These are phyloP conservation scores for Patella ulyssiponensis DNA, from an alignment of 2,888 invertebrate species.

Conservation along the genomic window DNA sequence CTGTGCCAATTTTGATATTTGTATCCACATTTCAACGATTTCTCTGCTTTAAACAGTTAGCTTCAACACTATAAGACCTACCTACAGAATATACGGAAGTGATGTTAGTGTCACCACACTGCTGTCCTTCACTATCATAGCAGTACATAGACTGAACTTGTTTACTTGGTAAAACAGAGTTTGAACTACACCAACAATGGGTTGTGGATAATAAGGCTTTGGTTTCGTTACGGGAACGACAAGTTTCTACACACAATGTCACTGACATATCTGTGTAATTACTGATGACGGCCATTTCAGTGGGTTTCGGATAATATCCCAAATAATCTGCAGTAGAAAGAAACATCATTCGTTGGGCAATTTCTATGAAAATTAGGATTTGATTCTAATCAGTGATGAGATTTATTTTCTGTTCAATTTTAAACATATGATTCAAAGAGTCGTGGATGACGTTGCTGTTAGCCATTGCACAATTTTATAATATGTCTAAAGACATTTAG, in stretches of 20 bases:
- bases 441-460: not conserved
- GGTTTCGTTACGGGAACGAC: not conserved
- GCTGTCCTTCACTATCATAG: not conserved
- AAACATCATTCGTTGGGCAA: not conserved
- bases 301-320: not conserved
- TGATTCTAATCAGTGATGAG: no score
- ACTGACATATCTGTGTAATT: not conserved
- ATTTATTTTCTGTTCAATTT: no score
- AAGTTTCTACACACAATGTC: not conserved
- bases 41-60: no score
- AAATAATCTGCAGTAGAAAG: not conserved
- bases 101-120: not conserved
- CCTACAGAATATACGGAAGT: not conserved
- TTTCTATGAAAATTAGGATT: not conserved
- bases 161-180: not conserved
- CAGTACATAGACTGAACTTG: not conserved
- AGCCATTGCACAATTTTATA: not conserved
- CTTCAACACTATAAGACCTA: not conserved
- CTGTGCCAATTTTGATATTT: no score
- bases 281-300: not conserved
- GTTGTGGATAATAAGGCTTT: not conserved
- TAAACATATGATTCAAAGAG: no score
- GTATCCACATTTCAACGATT: no score
- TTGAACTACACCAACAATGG: not conserved
- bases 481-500: not conserved